Evolutionary conservation across 2,113 vertebrate genomes (phyloP).

Genomic region (Thryonomys swinderianus): DNA sequence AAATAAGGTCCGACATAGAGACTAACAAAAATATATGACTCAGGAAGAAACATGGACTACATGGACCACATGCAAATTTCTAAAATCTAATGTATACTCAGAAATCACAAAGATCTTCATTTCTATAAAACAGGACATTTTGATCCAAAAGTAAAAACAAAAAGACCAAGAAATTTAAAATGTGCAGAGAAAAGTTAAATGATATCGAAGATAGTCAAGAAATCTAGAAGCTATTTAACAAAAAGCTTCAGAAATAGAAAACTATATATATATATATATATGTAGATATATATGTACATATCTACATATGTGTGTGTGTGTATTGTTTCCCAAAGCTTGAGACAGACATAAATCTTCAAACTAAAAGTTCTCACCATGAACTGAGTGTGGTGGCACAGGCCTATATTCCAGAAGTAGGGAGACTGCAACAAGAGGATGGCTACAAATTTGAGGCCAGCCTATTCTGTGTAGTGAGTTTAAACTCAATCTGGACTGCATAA

Average conservation of each 20-base stretch:
- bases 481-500: not conserved
- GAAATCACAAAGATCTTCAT: not conserved
- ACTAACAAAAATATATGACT: not conserved
- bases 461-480: not conserved
- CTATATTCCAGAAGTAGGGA: not conserved
- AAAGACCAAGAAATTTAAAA: conserved; percentile 4
- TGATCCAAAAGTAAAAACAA: conserved; percentile 55
- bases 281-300: too few relatives aligned
- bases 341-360: not conserved
- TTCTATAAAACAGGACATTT: conserved; percentile 16
- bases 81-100: not conserved
- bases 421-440: not conserved
- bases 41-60: not conserved
- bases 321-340: conserved; percentile 29
- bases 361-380: conserved; percentile 4
- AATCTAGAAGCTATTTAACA: conserved; percentile 1
- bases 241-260: conserved; percentile 4
- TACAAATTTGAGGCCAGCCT: not conserved
- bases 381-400: not conserved
- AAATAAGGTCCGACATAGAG: not conserved
- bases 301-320: too few relatives aligned
- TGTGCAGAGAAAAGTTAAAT: not conserved
- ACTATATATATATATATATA: not conserved
- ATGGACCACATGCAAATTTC: not conserved
- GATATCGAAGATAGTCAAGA: not conserved